A percentile compares a stretch with the other conserved stretches of the same genome.
phyloP scores from a whole-genome alignment of 1,140 invertebrate genomes.

The Gryon sp. region DNA sequence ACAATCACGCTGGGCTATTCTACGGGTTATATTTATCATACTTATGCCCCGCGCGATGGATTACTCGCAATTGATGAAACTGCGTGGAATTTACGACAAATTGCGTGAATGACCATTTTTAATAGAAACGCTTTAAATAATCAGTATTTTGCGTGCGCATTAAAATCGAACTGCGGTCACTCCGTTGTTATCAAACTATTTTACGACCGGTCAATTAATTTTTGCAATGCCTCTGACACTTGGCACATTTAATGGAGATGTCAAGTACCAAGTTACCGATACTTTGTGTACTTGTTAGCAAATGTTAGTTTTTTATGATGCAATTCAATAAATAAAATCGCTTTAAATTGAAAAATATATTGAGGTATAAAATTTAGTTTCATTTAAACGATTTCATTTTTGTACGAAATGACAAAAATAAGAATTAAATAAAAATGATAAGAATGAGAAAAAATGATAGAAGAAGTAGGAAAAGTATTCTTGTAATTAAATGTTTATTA shows the following conservation, averaged over 20 bases:
- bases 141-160: conserved; percentile 9
- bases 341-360: too few species aligned
- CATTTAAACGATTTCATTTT: too few species aligned
- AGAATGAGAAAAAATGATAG: too few species aligned
- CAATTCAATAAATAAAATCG: too few species aligned
- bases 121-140: conserved; percentile 49
- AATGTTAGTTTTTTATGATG: too few species aligned
- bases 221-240: conserved; percentile 18
- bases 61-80: conserved; percentile 46
- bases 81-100: conserved; percentile 43
- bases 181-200: conserved; percentile 39
- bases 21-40: conserved; percentile 61
- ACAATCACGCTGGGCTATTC: conserved; percentile 57
- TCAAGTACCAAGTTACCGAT: too few species aligned
- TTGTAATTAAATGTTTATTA: too few species aligned
- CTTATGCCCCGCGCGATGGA: conserved; percentile 31
- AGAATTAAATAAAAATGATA: too few species aligned
- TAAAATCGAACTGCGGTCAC: conserved; percentile 31
- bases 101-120: conserved; percentile 36
- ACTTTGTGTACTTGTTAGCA: too few species aligned
- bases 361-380: too few species aligned
- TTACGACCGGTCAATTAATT: conserved; percentile 34
- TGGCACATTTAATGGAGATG: conserved; percentile 26
- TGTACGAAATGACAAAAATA: too few species aligned
- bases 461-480: too few species aligned